These are phyloP conservation scores for Chaetodon trifascialis DNA, from an alignment of 2,113 vertebrate species.

Conservation along the genomic window DNA sequence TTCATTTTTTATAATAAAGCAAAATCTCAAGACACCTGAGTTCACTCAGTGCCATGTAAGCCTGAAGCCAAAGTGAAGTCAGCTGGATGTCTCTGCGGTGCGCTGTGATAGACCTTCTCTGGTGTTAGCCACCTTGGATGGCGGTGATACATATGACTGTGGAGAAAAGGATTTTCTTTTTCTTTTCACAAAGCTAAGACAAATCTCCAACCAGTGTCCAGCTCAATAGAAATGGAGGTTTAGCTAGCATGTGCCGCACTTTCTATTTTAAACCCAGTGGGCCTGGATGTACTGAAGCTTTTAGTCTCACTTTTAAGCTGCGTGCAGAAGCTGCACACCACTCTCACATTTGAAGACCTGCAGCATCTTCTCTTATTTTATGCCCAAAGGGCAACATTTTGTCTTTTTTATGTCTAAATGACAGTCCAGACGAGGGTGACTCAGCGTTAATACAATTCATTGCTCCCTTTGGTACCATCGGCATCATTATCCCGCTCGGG, in stretches of 20 bases:
- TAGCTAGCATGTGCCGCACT: not conserved
- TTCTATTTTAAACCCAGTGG: conserved; percentile 13
- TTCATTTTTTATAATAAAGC: conserved; percentile 58
- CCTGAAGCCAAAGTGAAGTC: conserved; percentile 45
- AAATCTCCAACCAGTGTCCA: conserved; percentile 20
- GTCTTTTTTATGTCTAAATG: conserved; percentile 38
- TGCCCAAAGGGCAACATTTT: conserved; percentile 34
- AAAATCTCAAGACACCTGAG: conserved; percentile 36
- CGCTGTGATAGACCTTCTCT: not conserved
- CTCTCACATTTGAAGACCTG: not conserved
- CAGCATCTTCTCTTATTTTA: conserved; percentile 1
- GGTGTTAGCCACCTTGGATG: conserved; percentile 4
- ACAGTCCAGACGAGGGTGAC: conserved; percentile 35
- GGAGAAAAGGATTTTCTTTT: conserved; percentile 17
- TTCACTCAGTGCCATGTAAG: conserved; percentile 32
- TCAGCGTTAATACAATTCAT: conserved; percentile 30
- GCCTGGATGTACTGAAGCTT: not conserved
- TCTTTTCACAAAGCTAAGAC: conserved; percentile 13
- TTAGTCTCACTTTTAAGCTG: conserved; percentile 10
- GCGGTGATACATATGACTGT: conserved; percentile 8
- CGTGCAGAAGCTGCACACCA: not conserved
- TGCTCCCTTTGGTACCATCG: conserved; percentile 25
- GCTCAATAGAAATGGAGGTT: not conserved
- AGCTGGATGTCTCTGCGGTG: conserved; percentile 35
- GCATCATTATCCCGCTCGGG: conserved; percentile 31